Base-by-base conservation (phyloP, 2,888 invertebrate species). In the Agonopterix arenella region DNA sequence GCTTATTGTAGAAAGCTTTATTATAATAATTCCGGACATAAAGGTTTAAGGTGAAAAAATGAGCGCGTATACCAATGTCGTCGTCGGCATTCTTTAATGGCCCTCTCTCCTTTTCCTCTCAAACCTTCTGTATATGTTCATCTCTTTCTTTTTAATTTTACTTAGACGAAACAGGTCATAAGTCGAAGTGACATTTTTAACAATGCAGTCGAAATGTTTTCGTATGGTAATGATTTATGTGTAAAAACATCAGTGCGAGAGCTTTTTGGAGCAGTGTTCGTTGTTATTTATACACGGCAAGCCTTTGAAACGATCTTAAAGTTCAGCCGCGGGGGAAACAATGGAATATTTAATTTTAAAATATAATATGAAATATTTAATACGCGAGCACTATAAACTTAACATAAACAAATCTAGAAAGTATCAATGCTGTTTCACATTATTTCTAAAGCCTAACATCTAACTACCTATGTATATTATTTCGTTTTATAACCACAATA, bases 201-300 rank as follows among this genome's bases (percentile, higher is more conserved):
- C 88, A 89, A 88, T 81, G 68, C 76, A 70, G 72, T 79, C 78
- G 83, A 84, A 86, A 88, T 86, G 88, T 89, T 89, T 88, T 88
- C 83, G 82, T 86, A 84, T 86, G 80, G 73, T 81, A 84, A 88
- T 89, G 89, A 89, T 88, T 88, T 89, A 89, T 88, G 88, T 80
- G 76, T 80, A 70, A 82, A 80, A 78, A 69, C 73, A 74, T 79
- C 77, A 76, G 73, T 69, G 72, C 61, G 61, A 73, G 70, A 61
- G 70, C 66, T 73, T 84, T 83, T 80, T 74, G 70, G 79, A 76
- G 70, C 76, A 73, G 67, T 65, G 61, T 66, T 66, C 67, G 70
- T 70, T 73, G 67, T 76, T 83, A 76, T 80, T 80, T 74, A 76
- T 74, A 75, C 64, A 62, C 64, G 66, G 70, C 64, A 66, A 64